A percentile compares a stretch with the other conserved stretches of the same genome.
These are phyloP conservation scores for Dynastes maya DNA, from an alignment of 2,888 invertebrate species.

Conservation along the genomic window DNA sequence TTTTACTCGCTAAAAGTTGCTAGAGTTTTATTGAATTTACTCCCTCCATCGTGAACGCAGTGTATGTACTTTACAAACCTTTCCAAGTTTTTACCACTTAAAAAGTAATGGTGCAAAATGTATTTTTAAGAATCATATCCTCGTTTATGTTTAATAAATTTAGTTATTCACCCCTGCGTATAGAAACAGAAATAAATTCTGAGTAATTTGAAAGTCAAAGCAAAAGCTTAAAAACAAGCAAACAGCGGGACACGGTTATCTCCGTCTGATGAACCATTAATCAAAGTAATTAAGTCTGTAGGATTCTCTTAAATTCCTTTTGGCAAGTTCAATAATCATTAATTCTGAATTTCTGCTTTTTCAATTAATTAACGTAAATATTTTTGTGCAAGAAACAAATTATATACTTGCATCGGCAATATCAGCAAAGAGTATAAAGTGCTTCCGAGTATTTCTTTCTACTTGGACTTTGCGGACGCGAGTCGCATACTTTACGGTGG, in stretches of 20 bases:
- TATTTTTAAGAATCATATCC: background rate
- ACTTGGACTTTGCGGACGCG: too few species aligned
- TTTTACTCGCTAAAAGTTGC: too few species aligned
- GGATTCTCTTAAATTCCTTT: constrained; percentile 1
- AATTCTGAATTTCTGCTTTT: background rate
- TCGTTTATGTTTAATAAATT: constrained; percentile 27
- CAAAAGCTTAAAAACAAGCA: constrained; percentile 24
- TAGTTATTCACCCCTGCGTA: background rate
- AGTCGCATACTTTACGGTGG: background rate
- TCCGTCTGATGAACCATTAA: constrained; percentile 35
- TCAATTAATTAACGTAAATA: constrained; percentile 19
- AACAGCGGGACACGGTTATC: constrained; percentile 32
- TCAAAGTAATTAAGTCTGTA: constrained; percentile 42
- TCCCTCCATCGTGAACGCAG: too few species aligned
- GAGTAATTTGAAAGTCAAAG: constrained; percentile 32
- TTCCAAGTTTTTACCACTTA: too few species aligned
- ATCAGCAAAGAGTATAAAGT: too few species aligned
- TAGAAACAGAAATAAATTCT: background rate
- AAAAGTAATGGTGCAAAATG: too few species aligned
- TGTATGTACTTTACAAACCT: too few species aligned
- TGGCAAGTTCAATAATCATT: constrained; percentile 6
- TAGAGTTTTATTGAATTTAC: too few species aligned
- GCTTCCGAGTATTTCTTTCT: background rate
- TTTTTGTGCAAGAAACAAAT: background rate
- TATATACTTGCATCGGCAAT: background rate